Evolutionary conservation across 2,797 vertebrate genomes (phyloP), one percentile per base, ranked within the genome.

Genomic region (Zonotrichia albicollis): DNA sequence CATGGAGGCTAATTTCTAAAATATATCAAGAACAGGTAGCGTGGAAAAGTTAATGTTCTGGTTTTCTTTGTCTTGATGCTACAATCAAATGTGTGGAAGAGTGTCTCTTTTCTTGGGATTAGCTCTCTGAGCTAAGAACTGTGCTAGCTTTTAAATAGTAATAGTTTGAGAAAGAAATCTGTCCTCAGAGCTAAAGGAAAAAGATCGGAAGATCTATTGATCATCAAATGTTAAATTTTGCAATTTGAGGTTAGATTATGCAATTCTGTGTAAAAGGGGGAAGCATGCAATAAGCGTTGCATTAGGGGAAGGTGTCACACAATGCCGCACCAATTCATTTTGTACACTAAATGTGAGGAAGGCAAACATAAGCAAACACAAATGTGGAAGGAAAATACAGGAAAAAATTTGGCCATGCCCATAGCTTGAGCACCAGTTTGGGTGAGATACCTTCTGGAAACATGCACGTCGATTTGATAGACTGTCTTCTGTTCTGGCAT

Each of bases 401-500:
- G n/a, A 87, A 3, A 68, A 73, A 21, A 51, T 29, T 13, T 66
- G 53, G 77, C 42, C 5, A 3, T 72, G 67, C 6, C 50, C 65
- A 13, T 25, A 43, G n/a, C 11, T 51, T 36, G 67, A 30, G 48
- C 46, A 34, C 25, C 55, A n/a, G 46, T 16, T 50, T 89, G 51
- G 57, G 12, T 65, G 32, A 75, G 10, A 64, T 97, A 98, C 98
- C 97, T 98, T 97, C 75, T 96, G 95, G 86, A 97, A 94, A n/a
- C 78, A 84, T 29, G 97, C 96, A n/a, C 40, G 90, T 21, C 6
- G 55, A n/a, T 58, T 93, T 32, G 81, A 86, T 79, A 97, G 88
- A 36, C 12, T 36, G 6, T 97, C 89, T 61, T 98, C 96, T 2
- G 22, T 94, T 84, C 92, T 96, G 45, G 94, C 66, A 80, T 85